Percentiles rank a stretch among this genome's conserved stretches.
Evolutionary conservation across 2,113 vertebrate species (phyloP).

Genomic region (Mobula hypostoma): DNA sequence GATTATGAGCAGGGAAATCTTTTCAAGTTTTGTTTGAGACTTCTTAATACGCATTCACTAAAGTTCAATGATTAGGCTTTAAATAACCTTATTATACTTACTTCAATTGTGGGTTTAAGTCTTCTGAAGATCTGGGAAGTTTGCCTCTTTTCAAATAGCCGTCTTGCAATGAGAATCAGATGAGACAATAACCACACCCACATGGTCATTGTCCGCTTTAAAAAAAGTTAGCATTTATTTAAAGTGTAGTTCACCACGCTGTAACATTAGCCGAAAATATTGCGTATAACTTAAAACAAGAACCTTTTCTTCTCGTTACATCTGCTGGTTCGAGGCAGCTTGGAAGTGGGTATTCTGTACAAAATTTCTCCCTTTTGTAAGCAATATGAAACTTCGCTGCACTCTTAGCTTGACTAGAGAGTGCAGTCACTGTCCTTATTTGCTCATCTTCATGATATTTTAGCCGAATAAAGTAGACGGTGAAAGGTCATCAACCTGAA

Average conservation of each 20-base stretch:
- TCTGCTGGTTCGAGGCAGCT: background rate
- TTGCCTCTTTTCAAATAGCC: background rate
- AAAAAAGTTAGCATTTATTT: background rate
- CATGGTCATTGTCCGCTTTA: background rate
- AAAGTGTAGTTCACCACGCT: background rate
- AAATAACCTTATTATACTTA: background rate
- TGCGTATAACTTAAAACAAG: background rate
- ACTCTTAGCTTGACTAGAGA: background rate
- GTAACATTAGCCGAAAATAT: background rate
- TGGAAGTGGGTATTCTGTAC: background rate
- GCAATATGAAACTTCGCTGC: background rate
- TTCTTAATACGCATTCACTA: background rate
- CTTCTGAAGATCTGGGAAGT: background rate
- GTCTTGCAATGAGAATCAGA: background rate
- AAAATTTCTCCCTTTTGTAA: background rate
- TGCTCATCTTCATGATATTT: background rate
- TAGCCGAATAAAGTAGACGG: background rate
- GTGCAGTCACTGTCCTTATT: background rate
- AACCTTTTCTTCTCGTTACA: background rate
- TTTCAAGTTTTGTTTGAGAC: background rate
- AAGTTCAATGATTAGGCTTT: background rate
- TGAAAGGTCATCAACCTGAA: too few relatives aligned
- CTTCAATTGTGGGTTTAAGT: background rate
- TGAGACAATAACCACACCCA: background rate
- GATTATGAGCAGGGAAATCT: background rate